Conservation (phyloP, 2,113 vertebrate genomes). For the Puntigrus tetrazona region DNA sequence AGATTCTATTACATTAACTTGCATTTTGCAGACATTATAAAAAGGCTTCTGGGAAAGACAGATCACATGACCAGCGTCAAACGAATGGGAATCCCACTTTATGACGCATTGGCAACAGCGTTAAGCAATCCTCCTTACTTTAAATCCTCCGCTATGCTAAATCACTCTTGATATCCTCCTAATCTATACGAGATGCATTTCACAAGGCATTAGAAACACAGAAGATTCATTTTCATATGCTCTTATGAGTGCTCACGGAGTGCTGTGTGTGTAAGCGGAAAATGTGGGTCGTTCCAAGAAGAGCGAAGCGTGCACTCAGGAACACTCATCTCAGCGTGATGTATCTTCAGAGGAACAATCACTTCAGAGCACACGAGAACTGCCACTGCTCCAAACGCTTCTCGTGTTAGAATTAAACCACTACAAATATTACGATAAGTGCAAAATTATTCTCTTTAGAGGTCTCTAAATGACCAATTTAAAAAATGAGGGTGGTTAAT, state of each 20-base stretch:
- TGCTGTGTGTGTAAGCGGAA: neutral
- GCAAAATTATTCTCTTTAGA: conserved; percentile 1
- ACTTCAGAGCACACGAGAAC: conserved; percentile 20
- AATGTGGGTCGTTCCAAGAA: conserved; percentile 24
- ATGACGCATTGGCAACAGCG: neutral
- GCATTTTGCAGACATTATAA: neutral
- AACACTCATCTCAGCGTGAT: conserved; percentile 29
- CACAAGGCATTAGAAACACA: neutral
- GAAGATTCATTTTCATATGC: neutral
- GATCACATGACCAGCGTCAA: neutral
- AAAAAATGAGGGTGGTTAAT: neutral
- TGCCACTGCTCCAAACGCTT: neutral
- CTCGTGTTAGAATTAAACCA: conserved; percentile 18
- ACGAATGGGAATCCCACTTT: neutral
- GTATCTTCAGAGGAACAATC: conserved; percentile 28
- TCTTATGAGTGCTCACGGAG: conserved; percentile 1
- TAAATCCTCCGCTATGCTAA: neutral
- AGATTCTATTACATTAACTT: neutral
- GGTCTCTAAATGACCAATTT: neutral
- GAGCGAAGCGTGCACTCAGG: neutral
- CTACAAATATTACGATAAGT: neutral
- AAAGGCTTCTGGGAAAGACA: neutral
- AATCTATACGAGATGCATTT: neutral
- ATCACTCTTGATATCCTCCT: neutral
- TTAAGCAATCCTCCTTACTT: neutral